Conservation (phyloP, 92 coral and sea anemone species). For the Paramuricea clavata region DNA sequence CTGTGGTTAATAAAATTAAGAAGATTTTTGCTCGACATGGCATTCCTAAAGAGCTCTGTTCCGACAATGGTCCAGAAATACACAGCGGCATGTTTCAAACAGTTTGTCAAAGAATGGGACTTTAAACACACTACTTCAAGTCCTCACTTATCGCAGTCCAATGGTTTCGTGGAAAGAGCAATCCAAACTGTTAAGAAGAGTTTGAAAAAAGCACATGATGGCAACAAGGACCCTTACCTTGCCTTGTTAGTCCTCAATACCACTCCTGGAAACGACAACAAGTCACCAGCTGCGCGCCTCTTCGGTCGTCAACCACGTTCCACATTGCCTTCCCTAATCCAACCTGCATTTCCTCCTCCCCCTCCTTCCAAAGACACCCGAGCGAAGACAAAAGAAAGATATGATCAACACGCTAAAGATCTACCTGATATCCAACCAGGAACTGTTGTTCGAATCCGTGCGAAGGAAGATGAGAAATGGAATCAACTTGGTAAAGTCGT, state of each 20-base stretch:
- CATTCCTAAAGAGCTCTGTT: neutral
- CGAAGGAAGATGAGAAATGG: neutral
- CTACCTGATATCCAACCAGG: slow-evolving; percentile 1
- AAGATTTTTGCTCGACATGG: slow-evolving; percentile 1
- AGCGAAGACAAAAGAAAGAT: neutral
- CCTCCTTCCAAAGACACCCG: neutral
- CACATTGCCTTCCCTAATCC: no score
- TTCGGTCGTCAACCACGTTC: neutral
- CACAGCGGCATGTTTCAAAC: neutral
- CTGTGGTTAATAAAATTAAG: neutral
- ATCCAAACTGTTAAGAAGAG: no score
- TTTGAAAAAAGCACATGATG: no score
- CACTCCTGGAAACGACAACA: neutral
- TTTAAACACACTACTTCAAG: neutral
- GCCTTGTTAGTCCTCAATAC: neutral
- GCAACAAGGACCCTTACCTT: no score
- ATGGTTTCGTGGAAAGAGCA: no score
- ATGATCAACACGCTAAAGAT: neutral
- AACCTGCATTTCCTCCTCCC: no score
- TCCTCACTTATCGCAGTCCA: neutral
- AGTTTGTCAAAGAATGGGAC: neutral
- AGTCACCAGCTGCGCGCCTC: neutral
- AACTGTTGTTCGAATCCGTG: neutral
- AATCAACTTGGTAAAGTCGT: slow-evolving; percentile 1
- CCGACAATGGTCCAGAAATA: neutral